Percentiles rank a stretch among this genome's conserved stretches.
phyloP scores from a whole-genome alignment of 1,140 invertebrate genomes.

The Heliconius hermathena region DNA sequence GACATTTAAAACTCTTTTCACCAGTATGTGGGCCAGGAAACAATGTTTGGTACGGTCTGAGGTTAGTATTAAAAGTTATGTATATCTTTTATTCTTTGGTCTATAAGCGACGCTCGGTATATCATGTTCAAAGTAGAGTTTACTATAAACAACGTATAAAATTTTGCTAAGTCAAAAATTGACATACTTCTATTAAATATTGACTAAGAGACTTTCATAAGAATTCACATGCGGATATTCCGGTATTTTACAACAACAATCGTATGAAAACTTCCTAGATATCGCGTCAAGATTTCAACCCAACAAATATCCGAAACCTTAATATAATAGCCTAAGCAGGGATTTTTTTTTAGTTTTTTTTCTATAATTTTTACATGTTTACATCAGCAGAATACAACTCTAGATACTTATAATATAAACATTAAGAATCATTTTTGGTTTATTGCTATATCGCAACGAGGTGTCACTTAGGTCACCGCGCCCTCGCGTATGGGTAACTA shows the following conservation, averaged over 20 bases:
- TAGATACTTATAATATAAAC: slow-evolving; percentile 76
- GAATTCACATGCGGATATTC: slow-evolving; percentile 75
- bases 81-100: slow-evolving; percentile 79
- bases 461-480: slow-evolving; percentile 42
- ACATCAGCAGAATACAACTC: slow-evolving; percentile 78
- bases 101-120: slow-evolving; percentile 72
- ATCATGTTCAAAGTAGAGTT: slow-evolving; percentile 64
- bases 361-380: slow-evolving; percentile 77
- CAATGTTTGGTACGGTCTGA: slow-evolving; percentile 77
- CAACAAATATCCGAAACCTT: slow-evolving; percentile 77
- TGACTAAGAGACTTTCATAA: slow-evolving; percentile 81
- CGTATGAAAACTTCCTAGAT: slow-evolving; percentile 33
- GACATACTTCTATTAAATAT: slow-evolving; percentile 80
- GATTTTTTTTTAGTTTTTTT: slow-evolving; percentile 77
- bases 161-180: slow-evolving; percentile 82
- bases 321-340: slow-evolving; percentile 78
- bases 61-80: slow-evolving; percentile 77
- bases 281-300: slow-evolving; percentile 72
- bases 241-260: slow-evolving; percentile 62
- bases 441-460: slow-evolving; percentile 74
- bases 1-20: slow-evolving; percentile 12
- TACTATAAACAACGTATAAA: slow-evolving; percentile 80
- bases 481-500: slow-evolving; percentile 57
- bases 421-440: slow-evolving; percentile 79
- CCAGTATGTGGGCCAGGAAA: slow-evolving; percentile 54